Evolutionary conservation across 92 coral and sea anemone genomes (phyloP).

Genomic region (Zoanthus gigantus): DNA sequence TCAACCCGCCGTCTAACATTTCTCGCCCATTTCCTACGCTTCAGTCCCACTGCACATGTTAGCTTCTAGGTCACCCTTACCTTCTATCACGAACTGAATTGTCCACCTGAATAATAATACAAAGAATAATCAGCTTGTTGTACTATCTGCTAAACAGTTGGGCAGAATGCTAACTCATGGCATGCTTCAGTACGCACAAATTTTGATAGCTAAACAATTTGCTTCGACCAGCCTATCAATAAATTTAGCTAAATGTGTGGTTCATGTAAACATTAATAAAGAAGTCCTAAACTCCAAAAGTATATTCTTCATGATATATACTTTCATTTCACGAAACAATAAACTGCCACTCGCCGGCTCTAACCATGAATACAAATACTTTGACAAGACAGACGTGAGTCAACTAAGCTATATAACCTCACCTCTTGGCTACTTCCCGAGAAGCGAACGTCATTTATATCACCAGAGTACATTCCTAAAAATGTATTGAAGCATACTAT

Average conservation of each 20-base stretch:
- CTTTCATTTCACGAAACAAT: conserved; percentile 15
- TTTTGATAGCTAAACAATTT: conserved; percentile 31
- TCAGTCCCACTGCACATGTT: not conserved
- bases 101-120: conserved; percentile 52
- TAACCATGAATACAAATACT: conserved; percentile 54
- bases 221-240: conserved; percentile 34
- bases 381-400: conserved; percentile 57
- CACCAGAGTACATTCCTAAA: conserved; percentile 88
- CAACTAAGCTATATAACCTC: conserved; percentile 75
- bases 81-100: conserved; percentile 82
- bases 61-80: conserved; percentile 48
- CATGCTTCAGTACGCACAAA: conserved; percentile 31
- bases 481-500: conserved; percentile 6
- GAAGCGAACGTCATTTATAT: conserved; percentile 92
- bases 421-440: conserved; percentile 98
- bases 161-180: conserved; percentile 38
- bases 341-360: conserved; percentile 15
- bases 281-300: conserved; percentile 1
- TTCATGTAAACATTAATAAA: conserved; percentile 36
- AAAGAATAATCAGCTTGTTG: conserved; percentile 22
- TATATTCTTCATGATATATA: not conserved
- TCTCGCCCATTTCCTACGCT: conserved; percentile 1
- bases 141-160: conserved; percentile 23
- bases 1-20: conserved; percentile 22
- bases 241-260: conserved; percentile 30